Conservation (phyloP, 1,140 invertebrate species). For the Aricia agestis region DNA sequence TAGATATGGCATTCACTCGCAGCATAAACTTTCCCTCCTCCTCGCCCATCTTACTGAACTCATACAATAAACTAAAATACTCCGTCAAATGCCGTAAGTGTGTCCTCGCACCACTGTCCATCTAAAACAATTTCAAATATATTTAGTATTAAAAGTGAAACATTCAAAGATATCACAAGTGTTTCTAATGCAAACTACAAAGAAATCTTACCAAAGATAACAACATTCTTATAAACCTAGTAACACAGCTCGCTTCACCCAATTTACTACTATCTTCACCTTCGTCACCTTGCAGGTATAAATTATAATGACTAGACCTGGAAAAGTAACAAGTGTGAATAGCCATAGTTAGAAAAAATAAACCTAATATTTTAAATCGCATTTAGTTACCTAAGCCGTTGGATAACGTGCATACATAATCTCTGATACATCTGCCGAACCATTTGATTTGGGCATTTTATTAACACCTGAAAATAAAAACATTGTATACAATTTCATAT, state of each 20-base stretch:
- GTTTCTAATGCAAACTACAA: neutral
- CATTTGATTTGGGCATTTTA: constrained; percentile 97
- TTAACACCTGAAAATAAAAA: constrained; percentile 80
- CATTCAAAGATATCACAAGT: too few species aligned
- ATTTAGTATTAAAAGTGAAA: constrained; percentile 31
- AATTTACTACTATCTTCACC: constrained; percentile 82
- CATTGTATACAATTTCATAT: constrained; percentile 14
- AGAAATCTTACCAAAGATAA: constrained; percentile 84
- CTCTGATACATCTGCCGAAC: constrained; percentile 96
- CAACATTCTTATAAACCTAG: constrained; percentile 92
- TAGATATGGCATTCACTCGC: constrained; percentile 90
- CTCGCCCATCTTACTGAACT: constrained; percentile 96
- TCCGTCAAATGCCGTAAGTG: constrained; percentile 92
- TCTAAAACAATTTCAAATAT: constrained; percentile 61
- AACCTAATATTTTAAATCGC: too few species aligned
- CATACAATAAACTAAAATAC: constrained; percentile 93
- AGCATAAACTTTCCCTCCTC: constrained; percentile 93
- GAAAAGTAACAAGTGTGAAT: constrained; percentile 32
- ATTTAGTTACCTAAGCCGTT: constrained; percentile 82
- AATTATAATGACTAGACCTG: constrained; percentile 81
- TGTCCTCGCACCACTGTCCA: constrained; percentile 92
- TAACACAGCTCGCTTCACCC: constrained; percentile 92
- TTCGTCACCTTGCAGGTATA: constrained; percentile 84
- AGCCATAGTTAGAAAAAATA: too few species aligned
- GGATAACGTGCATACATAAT: constrained; percentile 95